Evolutionary conservation across 1,140 invertebrate species (phyloP).

Genomic region (Trachymyrmex cornetzi): DNA sequence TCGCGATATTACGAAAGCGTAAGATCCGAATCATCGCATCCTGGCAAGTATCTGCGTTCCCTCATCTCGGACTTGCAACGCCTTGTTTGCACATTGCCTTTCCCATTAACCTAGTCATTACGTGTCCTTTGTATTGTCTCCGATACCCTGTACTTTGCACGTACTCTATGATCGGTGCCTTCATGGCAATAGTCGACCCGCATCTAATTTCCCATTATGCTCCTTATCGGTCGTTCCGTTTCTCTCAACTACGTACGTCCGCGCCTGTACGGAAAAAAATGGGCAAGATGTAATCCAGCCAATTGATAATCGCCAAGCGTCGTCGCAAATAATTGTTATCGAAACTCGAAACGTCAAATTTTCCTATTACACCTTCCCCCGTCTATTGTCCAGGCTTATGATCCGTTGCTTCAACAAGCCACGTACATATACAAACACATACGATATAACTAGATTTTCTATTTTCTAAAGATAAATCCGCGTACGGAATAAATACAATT

Average conservation of each 20-base stretch:
- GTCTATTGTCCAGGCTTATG: conserved; percentile 13
- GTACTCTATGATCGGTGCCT: conserved; percentile 73
- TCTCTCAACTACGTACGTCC: conserved; percentile 41
- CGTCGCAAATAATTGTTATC: conserved; percentile 59
- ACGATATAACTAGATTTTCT: conserved; percentile 18
- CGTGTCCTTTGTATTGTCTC: conserved; percentile 73
- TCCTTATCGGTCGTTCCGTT: conserved; percentile 68
- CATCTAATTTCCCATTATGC: conserved; percentile 77
- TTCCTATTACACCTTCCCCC: conserved; percentile 59
- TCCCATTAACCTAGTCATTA: conserved; percentile 78
- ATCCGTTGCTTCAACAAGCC: background rate
- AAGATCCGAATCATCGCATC: conserved; percentile 53
- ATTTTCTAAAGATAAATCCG: conserved; percentile 24
- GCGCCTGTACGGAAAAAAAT: background rate
- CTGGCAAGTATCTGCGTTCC: conserved; percentile 64
- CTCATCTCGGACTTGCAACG: conserved; percentile 63
- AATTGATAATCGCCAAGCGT: conserved; percentile 64
- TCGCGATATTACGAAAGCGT: conserved; percentile 61
- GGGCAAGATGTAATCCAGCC: conserved; percentile 40
- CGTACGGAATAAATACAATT: conserved; percentile 21
- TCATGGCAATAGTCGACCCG: conserved; percentile 61
- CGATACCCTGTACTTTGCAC: conserved; percentile 75
- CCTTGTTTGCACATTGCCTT: conserved; percentile 76
- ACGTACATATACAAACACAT: background rate
- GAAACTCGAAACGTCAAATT: conserved; percentile 49